phyloP scores from a whole-genome alignment of 2,888 invertebrate genomes.

The Thera obeliscata region DNA sequence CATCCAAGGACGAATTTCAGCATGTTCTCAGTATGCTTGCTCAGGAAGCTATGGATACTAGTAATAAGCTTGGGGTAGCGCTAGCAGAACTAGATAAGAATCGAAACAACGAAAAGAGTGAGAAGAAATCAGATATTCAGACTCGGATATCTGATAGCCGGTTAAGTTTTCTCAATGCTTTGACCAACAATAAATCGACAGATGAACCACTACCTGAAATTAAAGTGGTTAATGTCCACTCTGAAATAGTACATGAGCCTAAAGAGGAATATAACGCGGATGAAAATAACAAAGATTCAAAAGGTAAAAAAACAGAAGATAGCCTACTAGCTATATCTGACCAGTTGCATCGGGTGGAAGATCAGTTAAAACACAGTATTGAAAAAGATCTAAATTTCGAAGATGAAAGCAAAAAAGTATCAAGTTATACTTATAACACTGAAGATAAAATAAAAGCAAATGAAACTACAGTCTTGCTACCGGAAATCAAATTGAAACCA shows the following conservation, averaged over 20 bases:
- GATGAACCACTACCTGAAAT: conserved; percentile 59
- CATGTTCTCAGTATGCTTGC: conserved; percentile 90
- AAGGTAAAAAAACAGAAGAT: conserved; percentile 78
- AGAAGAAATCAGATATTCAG: conserved; percentile 75
- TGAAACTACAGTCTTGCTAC: conserved; percentile 57
- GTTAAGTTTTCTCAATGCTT: conserved; percentile 76
- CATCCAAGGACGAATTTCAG: conserved; percentile 85
- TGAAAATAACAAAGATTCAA: conserved; percentile 54
- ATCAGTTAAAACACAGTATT: conserved; percentile 76
- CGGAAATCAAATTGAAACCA: conserved; percentile 61
- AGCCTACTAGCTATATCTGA: conserved; percentile 79
- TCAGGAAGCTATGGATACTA: conserved; percentile 90
- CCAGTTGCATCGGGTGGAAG: conserved; percentile 79
- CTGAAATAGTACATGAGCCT: conserved; percentile 47
- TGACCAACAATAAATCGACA: conserved; percentile 65
- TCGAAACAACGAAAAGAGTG: conserved; percentile 71
- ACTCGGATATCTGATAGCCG: conserved; percentile 79
- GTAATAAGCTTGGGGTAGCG: conserved; percentile 88
- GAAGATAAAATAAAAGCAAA: conserved; percentile 61
- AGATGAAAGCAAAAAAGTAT: conserved; percentile 66
- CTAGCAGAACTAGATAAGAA: conserved; percentile 84
- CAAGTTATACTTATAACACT: conserved; percentile 57
- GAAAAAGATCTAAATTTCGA: conserved; percentile 75
- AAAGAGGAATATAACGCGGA: conserved; percentile 35
- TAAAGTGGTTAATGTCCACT: conserved; percentile 59